These are phyloP conservation scores for Fulica atra DNA, from an alignment of 2,113 vertebrate genomes.

Conservation along the genomic window DNA sequence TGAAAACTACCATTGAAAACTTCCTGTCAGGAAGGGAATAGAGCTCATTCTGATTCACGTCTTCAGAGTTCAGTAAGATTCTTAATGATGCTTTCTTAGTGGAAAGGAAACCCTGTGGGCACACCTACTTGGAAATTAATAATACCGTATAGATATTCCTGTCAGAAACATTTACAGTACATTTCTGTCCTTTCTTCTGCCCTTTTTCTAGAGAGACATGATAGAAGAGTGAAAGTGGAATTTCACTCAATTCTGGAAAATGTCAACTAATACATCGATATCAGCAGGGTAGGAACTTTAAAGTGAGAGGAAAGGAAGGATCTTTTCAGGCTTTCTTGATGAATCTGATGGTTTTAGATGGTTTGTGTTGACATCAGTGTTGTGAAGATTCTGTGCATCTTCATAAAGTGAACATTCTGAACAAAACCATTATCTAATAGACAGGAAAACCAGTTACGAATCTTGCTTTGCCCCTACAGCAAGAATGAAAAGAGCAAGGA, in stretches of 20 bases:
- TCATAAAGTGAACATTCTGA: neutral
- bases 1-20: neutral
- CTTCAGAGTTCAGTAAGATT: neutral
- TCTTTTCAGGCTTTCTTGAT: neutral
- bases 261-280: neutral
- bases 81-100: neutral
- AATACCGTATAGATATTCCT: neutral
- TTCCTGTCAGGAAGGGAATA: neutral
- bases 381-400: neutral
- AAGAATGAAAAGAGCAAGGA: neutral
- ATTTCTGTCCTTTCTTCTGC: neutral
- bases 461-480: neutral
- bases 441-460: neutral
- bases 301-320: neutral
- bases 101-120: neutral
- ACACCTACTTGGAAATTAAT: neutral
- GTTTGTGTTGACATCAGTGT: neutral
- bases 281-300: neutral
- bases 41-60: neutral
- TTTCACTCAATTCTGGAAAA: neutral
- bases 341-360: neutral
- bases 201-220: neutral
- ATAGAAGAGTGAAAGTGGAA: neutral
- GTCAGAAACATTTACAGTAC: neutral
- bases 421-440: neutral